Evolutionary conservation across 2,797 vertebrate species (phyloP), one percentile per base, ranked within the genome.

Genomic region (Pogoniulus pusillus): DNA sequence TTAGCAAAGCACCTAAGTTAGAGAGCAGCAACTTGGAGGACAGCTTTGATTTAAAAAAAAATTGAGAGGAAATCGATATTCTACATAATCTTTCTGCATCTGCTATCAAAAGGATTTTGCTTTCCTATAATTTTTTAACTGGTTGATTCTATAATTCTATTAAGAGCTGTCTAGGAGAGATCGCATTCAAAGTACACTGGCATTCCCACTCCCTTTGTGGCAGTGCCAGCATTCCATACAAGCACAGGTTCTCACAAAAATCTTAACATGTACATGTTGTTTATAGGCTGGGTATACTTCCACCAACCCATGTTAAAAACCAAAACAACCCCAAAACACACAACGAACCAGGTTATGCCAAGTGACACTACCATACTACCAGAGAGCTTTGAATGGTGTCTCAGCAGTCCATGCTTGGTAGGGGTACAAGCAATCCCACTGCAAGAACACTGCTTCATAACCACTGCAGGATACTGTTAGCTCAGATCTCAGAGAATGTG

Each of bases 41-140:
- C 0, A 0, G 39, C 65, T 51, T 47, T 35, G 15, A 12, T 60
- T 70, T n/a, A n/a, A n/a, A n/a, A n/a, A n/a, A n/a, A n/a, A n/a
- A n/a, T n/a, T n/a, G 62, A 37, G n/a, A 54, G 27, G 43, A 24
- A 34, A 63, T 7, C 41, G 16, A 37, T 57, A 66, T 12, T 66
- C 58, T 78, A 82, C 18, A 39, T 23, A 45, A 24, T 27, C 51
- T 64, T 7, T 65, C 15, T 65, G 39, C 18, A 88, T n/a, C 22
- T 69, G 10, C 47, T 74, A 75, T n/a, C 79, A 82, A 65, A 75
- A 41, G 26, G 20, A 62, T 34, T 35, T 68, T 60, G n/a, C n/a
- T n/a, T n/a, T n/a, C n/a, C n/a, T n/a, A n/a, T n/a, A n/a, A n/a
- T n/a, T n/a, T n/a, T n/a, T n/a, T n/a, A n/a, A n/a, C n/a, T n/a